These are phyloP conservation scores for Odontocolon sp. DNA, from an alignment of 2,888 invertebrate species.

Conservation along the genomic window DNA sequence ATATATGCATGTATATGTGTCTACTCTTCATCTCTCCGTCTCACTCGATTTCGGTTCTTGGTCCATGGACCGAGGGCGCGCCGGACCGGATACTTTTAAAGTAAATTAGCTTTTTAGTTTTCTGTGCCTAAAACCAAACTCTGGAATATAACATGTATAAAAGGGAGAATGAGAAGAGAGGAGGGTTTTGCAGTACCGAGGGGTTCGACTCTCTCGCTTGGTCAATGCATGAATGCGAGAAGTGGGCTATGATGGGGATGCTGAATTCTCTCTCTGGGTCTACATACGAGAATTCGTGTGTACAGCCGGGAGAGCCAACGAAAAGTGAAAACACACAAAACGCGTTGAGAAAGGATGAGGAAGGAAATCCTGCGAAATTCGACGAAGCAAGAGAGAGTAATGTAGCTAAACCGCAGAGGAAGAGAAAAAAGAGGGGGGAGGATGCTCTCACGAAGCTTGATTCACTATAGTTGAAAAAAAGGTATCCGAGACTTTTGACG, in stretches of 20 bases:
- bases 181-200: constrained; percentile 11
- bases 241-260: constrained; percentile 34
- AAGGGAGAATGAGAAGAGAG: constrained; percentile 33
- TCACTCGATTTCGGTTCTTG: constrained; percentile 11
- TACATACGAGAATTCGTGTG: background rate
- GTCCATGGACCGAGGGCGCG: constrained; percentile 50
- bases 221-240: constrained; percentile 58
- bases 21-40: background rate
- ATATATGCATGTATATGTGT: background rate
- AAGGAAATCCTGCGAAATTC: constrained; percentile 51
- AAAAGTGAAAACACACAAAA: constrained; percentile 60
- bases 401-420: constrained; percentile 61
- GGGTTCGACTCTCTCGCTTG: constrained; percentile 46
- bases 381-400: constrained; percentile 42
- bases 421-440: constrained; percentile 3
- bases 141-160: constrained; percentile 38
- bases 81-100: constrained; percentile 78
- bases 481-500: constrained; percentile 60
- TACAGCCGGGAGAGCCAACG: constrained; percentile 1
- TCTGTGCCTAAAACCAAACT: constrained; percentile 75
- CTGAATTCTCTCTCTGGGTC: constrained; percentile 17
- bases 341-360: constrained; percentile 49
- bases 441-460: constrained; percentile 10
- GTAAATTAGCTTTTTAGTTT: constrained; percentile 81
- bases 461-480: constrained; percentile 55